Conservation (phyloP, 2,797 vertebrate species). For the Fringilla coelebs region DNA sequence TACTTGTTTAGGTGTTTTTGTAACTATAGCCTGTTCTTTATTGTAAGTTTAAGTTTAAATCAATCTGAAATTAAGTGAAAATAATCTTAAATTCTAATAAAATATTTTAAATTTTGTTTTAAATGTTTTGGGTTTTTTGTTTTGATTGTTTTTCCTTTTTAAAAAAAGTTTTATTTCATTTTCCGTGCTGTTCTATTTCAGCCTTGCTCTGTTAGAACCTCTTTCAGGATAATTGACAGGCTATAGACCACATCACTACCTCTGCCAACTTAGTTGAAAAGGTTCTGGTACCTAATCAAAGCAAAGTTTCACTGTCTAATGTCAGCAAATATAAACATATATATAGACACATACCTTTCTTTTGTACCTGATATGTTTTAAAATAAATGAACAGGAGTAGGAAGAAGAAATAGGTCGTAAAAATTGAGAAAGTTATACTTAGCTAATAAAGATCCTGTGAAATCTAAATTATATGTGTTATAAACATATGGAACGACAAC, state of each 20-base stretch:
- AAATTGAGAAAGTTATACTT: not conserved
- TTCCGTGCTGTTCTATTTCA: not conserved
- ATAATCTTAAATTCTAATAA: not conserved
- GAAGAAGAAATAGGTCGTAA: not conserved
- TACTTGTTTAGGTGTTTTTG: not conserved
- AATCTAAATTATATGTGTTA: not conserved
- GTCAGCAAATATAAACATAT: not conserved
- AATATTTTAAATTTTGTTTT: not conserved
- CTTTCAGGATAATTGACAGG: not conserved
- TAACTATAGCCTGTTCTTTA: not conserved
- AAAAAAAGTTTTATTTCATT: not conserved
- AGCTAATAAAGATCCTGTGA: not conserved
- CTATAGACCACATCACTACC: not conserved
- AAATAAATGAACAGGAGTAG: not conserved
- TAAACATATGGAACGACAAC: not conserved
- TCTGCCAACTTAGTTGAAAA: not conserved
- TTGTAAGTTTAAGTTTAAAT: not conserved
- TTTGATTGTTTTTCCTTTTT: too few species aligned
- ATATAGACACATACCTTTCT: not conserved
- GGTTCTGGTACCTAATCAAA: not conserved
- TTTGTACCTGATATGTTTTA: not conserved
- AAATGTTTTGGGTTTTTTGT: too few species aligned
- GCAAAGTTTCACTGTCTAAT: not conserved
- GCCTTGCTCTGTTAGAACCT: not conserved
- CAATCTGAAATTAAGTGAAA: not conserved